A percentile compares a stretch with the other conserved stretches of the same genome.
Conservation (phyloP, 2,888 invertebrate species). For the Physocephala rufipes region DNA sequence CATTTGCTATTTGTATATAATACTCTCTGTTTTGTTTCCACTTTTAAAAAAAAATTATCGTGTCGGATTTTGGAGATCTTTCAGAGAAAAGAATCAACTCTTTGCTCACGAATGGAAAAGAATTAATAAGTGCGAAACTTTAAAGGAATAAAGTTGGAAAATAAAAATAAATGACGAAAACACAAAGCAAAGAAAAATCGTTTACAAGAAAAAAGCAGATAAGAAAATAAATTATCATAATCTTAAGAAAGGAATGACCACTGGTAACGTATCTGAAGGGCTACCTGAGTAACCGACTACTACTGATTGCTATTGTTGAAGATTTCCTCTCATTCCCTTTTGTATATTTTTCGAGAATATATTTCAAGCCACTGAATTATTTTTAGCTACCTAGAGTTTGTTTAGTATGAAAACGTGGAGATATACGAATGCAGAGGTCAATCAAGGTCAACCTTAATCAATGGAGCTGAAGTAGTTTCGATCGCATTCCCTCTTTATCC, state of each 20-base stretch:
- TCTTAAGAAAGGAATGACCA: background rate
- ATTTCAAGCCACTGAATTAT: too few species aligned
- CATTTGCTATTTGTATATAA: too few species aligned
- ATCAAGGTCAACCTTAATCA: too few species aligned
- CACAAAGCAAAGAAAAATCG: background rate
- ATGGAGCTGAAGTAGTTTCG: too few species aligned
- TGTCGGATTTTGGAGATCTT: background rate
- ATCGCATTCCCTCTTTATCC: too few species aligned
- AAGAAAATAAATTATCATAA: background rate
- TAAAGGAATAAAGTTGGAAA: too few species aligned
- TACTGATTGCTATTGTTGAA: background rate
- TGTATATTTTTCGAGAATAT: background rate
- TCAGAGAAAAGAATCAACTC: background rate
- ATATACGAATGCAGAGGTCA: too few species aligned
- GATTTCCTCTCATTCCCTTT: slow-evolving; percentile 5
- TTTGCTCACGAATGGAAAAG: too few species aligned
- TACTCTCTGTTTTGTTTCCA: background rate
- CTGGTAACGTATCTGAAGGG: slow-evolving; percentile 1
- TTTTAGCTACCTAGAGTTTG: too few species aligned
- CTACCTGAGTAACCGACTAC: background rate
- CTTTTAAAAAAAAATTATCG: background rate
- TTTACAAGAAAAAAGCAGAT: too few species aligned
- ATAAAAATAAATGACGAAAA: slow-evolving; percentile 5
- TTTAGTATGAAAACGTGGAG: too few species aligned
- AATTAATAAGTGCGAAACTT: too few species aligned